Evolutionary conservation across 2,113 vertebrate genomes (phyloP).

Genomic region (Phyllopteryx taeniolatus): DNA sequence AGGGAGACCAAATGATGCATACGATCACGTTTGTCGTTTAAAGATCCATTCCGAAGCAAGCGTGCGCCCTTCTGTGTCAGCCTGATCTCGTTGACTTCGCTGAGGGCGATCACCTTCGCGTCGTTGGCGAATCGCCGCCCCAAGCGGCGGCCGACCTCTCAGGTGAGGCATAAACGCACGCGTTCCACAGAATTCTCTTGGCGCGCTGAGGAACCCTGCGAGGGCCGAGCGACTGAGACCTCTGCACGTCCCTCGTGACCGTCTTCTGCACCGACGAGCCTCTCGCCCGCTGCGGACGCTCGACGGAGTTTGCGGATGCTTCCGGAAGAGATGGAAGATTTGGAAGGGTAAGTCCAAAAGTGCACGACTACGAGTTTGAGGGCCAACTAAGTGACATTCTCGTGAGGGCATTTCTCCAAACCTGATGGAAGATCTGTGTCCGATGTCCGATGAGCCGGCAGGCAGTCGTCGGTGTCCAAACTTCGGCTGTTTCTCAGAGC

Average conservation of each 20-base stretch:
- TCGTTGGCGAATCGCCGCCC: conserved; percentile 19
- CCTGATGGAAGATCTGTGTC: conserved; percentile 28
- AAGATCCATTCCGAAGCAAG: no score
- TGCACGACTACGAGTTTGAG: no score
- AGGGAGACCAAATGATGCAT: no score
- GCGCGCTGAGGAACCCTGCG: conserved; percentile 47
- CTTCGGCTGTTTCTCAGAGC: conserved; percentile 61
- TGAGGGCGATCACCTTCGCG: conserved; percentile 26
- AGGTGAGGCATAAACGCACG: conserved; percentile 49
- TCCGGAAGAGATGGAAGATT: conserved; percentile 14
- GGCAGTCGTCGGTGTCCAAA: conserved; percentile 32
- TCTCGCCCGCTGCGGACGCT: conserved; percentile 2
- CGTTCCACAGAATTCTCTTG: conserved; percentile 33
- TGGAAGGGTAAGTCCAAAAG: neutral
- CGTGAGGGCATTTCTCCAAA: conserved; percentile 10
- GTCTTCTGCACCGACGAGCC: neutral
- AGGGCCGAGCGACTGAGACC: conserved; percentile 63
- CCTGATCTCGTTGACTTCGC: neutral
- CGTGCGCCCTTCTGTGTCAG: neutral
- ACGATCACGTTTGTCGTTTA: no score
- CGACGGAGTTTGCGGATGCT: neutral
- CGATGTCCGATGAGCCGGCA: conserved; percentile 17
- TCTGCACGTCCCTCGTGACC: conserved; percentile 40
- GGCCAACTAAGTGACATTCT: no score
- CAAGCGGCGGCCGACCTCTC: conserved; percentile 42